Base-by-base conservation (phyloP, 2,113 vertebrate species). In the Platichthys stellatus region DNA sequence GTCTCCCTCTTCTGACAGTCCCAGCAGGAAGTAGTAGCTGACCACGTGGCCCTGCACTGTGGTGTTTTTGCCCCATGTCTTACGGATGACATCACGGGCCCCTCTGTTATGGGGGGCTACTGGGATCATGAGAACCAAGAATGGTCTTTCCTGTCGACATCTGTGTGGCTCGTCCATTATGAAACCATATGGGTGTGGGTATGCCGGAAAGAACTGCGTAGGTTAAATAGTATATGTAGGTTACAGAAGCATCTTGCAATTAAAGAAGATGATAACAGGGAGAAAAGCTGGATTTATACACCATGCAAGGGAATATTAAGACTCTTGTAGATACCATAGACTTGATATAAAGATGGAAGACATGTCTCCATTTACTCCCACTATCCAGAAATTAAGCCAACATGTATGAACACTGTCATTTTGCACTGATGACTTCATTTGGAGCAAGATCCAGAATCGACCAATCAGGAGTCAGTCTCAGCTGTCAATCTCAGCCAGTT, bases 21-120 rank as follows among this genome's bases (percentile, higher is more conserved):
- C 90, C 63, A 88, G 26, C 14, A 90, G 40, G 71, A 90, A 91
- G 86, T 81, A 90, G 14, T 43, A 70, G 35, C 63, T 72, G 69
- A 90, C 43, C 2, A 13, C 35, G 21, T 15, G 45, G 26, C 65
- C 75, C 38, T 73, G 38, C 17, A 85, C 72, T 0, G 0, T 47
- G 0, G 24, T 58, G 8, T 85, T 63, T 13, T 62, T 69, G 3
- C 47, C 83, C 88, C 88, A 90, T 0, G 90, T 89, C 2, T 63
- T 58, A 21, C 86, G 86, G 54, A 90, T 88, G 0, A 24, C 8
- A 2, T 89, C 63, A 10, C 86, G 85, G 7, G 83, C 72, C 47
- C 64, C n/a, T 62, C 17, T 74, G 77, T 84, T 60, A 14, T 81
- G 10, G 0, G 88, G 79, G 17, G 74, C 63, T 0, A 85, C 83